Base-by-base conservation (phyloP, 1,140 invertebrate genomes). In the Drosophila elegans region DNA sequence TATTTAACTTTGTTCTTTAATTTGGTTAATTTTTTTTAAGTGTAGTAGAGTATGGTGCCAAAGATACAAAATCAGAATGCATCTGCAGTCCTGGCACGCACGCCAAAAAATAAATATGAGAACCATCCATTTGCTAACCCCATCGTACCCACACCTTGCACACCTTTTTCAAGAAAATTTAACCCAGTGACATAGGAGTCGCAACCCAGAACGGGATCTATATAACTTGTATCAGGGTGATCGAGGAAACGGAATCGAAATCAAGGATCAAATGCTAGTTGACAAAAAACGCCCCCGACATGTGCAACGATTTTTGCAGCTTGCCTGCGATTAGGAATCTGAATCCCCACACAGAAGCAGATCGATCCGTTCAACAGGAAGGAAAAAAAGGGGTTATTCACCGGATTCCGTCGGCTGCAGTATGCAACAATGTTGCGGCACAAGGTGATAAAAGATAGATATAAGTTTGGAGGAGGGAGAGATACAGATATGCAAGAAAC, bases 291-390 rank as follows among this genome's bases (percentile, higher is more conserved):
- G 83, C 82, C 82, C 64, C 59, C 79, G 82, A 82, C 82, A 86
- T 86, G 82, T 86, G 82, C 82, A 86, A 78, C 74, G 49, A 44
- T 52, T 60, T 54, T 86, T 86, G 82, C 82, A 86, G 83, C 82
- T 86, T 86, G 74, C 69, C 69, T 49, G 54, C 60, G 72, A 57
- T 46, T 56, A 62, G 41, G 41, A 62, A 73, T 73, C 44, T 42
- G 57, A 41, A 41, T 61, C n/a, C 46, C 51, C n/a, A 32, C 34
- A 44, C 52, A 25, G 51, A 32, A 36, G 13, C 41, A n/a, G 60
- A 46, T 21, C 10, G 25, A 29, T 29, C 27, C 27, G 4, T 12
- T 36, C 6, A 32, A 49, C n/a, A 34, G 61, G 36, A 34, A 27
- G 9, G n/a, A 1, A 7, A 16, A 16, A n/a, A 68, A 52, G 38